Base-by-base conservation (phyloP, 2,888 invertebrate species). In the Melipona beecheii region DNA sequence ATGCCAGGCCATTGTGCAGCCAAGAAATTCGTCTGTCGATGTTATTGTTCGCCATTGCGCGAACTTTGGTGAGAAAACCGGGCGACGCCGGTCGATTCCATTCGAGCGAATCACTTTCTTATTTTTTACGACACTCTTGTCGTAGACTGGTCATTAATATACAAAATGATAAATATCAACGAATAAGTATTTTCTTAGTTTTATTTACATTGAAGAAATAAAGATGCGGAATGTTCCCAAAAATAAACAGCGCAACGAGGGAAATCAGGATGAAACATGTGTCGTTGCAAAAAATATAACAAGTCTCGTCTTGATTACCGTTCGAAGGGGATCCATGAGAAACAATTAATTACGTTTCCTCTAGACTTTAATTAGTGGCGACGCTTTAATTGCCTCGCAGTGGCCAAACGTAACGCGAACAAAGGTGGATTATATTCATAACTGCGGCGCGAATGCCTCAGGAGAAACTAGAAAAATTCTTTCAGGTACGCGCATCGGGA, bases 401-500 rank as follows among this genome's bases (percentile, higher is more conserved):
- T n/a, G 1, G 60, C 19, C 27, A 24, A 2, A 15, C 17, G 50
- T 52, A 60, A 21, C 27, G 31, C 19, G 5, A 36, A 27, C n/a
- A 15, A 50, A 24, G 11, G 2, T 21, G 27, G 27, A 62, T 49
- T 56, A 60, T 50, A 70, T 82, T 80, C 69, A 80, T 70, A 79
- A 75, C 5, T 43, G 9, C 56, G 24, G 31, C 17, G 36, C 49
- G 70, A 71, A 56, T 60, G 68, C 73, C 77, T 60, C 5, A 54
- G 66, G 74, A 68, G 86, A 89, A 88, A 88, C 66, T 75, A 83
- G 81, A 80, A 81, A 80, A 77, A 90, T 90, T 89, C 89, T 85
- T 90, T 70, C 86, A 81, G 86, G 88, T 78, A 85, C 78, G 76
- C 81, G 75, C 85, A 92, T 90, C 87, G 87, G 78, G 90, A 91